Evolutionary conservation across 2,113 vertebrate species (phyloP).

Genomic region (Zosterops lateralis): DNA sequence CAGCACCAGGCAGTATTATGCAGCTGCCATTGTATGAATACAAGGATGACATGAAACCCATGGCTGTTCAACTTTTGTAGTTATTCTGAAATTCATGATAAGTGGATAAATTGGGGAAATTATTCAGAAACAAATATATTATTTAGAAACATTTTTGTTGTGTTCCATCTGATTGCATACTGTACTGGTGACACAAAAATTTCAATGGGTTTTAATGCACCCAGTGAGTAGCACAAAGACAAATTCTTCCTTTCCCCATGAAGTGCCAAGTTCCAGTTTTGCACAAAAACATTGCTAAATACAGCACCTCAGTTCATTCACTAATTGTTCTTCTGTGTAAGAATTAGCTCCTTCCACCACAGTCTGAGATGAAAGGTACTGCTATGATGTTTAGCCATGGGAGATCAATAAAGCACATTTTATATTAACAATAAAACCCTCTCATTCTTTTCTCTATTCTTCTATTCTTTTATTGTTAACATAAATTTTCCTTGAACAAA

Average conservation of each 20-base stretch:
- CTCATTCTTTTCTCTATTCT: not conserved
- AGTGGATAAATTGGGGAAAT: not conserved
- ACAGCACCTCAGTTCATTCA: not conserved
- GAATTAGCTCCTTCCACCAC: not conserved
- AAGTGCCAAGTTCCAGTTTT: not conserved
- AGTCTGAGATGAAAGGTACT: not conserved
- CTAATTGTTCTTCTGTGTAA: not conserved
- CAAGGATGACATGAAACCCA: not conserved
- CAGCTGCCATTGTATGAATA: conserved; percentile 9
- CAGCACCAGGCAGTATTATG: not conserved
- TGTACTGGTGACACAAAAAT: not conserved
- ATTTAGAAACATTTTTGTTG: conserved; percentile 2
- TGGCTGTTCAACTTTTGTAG: not conserved
- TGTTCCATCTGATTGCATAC: not conserved
- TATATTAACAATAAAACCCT: not conserved
- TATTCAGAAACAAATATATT: not conserved
- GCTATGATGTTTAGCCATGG: not conserved
- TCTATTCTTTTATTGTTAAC: not conserved
- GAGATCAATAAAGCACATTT: not conserved
- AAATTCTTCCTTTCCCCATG: not conserved
- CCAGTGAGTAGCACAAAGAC: not conserved
- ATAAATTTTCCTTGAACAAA: conserved; percentile 2
- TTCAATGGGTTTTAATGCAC: not conserved
- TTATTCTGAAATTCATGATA: conserved; percentile 7
- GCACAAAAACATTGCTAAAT: not conserved